Evolutionary conservation across 1,140 invertebrate genomes (phyloP).

Genomic region (Galendromus occidentalis): DNA sequence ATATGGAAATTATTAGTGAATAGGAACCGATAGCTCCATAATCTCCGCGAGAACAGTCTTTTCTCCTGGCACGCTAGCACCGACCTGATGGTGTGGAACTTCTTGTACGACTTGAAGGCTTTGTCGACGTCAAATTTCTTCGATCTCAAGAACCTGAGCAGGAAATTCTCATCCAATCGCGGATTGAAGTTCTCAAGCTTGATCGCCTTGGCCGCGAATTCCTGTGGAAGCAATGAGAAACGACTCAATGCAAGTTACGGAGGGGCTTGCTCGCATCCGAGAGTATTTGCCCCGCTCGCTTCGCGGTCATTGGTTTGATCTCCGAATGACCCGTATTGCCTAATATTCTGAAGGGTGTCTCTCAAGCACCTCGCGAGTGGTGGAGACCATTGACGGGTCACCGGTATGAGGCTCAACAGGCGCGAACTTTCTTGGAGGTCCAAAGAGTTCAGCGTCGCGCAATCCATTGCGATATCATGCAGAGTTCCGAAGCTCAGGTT

Average conservation of each 20-base stretch:
- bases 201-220: background rate
- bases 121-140: slow-evolving; percentile 7
- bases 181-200: slow-evolving; percentile 3
- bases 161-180: background rate
- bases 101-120: slow-evolving; percentile 4
- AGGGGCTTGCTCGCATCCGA: too few relatives aligned
- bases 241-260: too few relatives aligned
- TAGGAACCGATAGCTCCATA: too few relatives aligned
- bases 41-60: too few relatives aligned
- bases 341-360: too few relatives aligned
- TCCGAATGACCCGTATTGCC: too few relatives aligned
- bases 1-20: too few relatives aligned
- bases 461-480: background rate
- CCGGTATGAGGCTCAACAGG: too few relatives aligned
- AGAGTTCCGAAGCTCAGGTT: background rate
- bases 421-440: too few relatives aligned
- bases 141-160: background rate
- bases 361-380: too few relatives aligned
- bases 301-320: background rate
- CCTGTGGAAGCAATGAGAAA: background rate
- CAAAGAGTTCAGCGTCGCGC: background rate
- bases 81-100: slow-evolving; percentile 4
- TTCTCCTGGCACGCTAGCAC: background rate
- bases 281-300: background rate
- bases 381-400: too few relatives aligned